These are phyloP conservation scores for Dreissena rostriformis DNA, from an alignment of 1,140 invertebrate genomes.

Conservation along the genomic window DNA sequence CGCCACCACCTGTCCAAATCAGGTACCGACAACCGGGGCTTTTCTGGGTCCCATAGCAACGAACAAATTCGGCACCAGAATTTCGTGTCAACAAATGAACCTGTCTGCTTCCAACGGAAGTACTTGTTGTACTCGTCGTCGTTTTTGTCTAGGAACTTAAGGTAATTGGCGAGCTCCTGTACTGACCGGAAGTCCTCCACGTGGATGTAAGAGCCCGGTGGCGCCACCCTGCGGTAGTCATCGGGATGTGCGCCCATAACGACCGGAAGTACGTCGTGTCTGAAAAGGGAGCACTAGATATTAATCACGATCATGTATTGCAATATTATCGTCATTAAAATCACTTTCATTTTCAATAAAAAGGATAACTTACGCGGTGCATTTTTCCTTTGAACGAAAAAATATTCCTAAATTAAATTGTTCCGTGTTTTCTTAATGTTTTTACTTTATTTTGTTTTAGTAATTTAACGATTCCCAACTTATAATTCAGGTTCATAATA, in stretches of 20 bases:
- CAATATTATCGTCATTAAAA: too few species aligned
- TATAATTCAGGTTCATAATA: too few species aligned
- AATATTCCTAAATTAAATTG: neutral
- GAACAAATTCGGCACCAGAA: conserved; percentile 97
- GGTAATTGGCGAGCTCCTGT: conserved; percentile 92
- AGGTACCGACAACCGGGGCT: conserved; percentile 35
- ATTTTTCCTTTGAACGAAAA: neutral
- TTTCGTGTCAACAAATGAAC: conserved; percentile 78
- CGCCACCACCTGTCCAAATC: conserved; percentile 70
- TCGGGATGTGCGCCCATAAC: conserved; percentile 83
- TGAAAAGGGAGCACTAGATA: conserved; percentile 37
- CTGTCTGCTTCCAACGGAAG: conserved; percentile 78
- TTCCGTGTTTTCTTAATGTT: too few species aligned
- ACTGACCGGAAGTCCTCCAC: conserved; percentile 96
- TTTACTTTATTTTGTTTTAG: too few species aligned
- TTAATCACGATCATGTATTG: neutral
- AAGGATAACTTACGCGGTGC: neutral
- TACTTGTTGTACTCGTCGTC: conserved; percentile 78
- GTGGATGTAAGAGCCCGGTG: conserved; percentile 93
- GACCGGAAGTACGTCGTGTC: conserved; percentile 80
- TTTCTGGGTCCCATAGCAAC: conserved; percentile 67
- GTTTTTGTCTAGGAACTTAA: conserved; percentile 84
- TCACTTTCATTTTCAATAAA: neutral
- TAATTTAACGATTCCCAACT: too few species aligned
- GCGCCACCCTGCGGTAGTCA: conserved; percentile 78